Evolutionary conservation across 2,113 vertebrate species (phyloP), one percentile per base, ranked within the genome.

Genomic region (Scomber japonicus): DNA sequence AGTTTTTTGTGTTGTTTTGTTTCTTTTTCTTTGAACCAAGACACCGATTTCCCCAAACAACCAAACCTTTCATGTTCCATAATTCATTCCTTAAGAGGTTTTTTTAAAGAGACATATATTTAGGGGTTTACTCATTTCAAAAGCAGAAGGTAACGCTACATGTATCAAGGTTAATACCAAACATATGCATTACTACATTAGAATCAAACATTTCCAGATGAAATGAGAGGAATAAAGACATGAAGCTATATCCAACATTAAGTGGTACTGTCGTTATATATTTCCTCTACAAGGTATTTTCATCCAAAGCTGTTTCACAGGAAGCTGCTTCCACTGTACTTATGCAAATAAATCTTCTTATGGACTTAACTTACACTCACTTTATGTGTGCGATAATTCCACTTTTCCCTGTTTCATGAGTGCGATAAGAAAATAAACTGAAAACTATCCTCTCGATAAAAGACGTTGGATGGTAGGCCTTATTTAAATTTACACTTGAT

Each of bases 311-410:
- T 78, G 55, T 48, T 85, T 85, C 83, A 80, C 72, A 74, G 72
- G 65, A 77, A 83, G 66, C 67, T 64, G 51, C 80, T 66, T 49
- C 1, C 14, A 48, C 78, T 65, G 54, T 64, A 75, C 87, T 89
- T 88, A 89, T 90, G 87, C 76, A 89, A 92, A 90, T 91, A 73
- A 89, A 89, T 90, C 79, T 92, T 84, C 89, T 91, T 82, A 92
- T 16, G 17, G 78, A 90, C 75, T 92, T 88, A 87, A 84, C 82
- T 74, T n/a, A 87, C 70, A 82, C 85, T 82, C 71, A 54, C 76
- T 84, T 75, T 67, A 83, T 61, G 75, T 67, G 53, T 83, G 74
- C 70, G 78, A 82, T 87, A 66, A 91, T 79, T 84, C 83, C 76
- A 69, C 73, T 67, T 84, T 83, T 63, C 73, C 70, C 71, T 71